These are phyloP conservation scores for Pteruthius melanotis DNA, from an alignment of 2,113 vertebrate genomes.

Conservation along the genomic window DNA sequence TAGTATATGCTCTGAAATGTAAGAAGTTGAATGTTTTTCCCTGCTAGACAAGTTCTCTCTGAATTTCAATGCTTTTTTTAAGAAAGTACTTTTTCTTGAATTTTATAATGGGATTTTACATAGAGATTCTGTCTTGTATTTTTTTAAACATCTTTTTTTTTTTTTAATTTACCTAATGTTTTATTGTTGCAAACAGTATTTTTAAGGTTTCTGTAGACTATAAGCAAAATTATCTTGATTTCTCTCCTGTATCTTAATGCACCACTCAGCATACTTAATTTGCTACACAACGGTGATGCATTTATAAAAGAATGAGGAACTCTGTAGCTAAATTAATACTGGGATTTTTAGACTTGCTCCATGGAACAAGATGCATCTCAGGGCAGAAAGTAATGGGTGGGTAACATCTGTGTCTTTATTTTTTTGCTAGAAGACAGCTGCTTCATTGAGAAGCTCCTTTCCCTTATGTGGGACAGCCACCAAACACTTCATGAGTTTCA, in stretches of 20 bases:
- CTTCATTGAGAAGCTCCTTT: background rate
- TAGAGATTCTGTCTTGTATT: background rate
- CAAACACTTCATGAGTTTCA: background rate
- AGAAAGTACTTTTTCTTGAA: background rate
- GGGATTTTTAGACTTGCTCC: background rate
- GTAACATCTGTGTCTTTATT: background rate
- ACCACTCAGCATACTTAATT: background rate
- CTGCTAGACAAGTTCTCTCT: background rate
- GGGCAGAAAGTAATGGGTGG: background rate
- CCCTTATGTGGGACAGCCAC: background rate
- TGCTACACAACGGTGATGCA: background rate
- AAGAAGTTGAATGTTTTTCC: background rate
- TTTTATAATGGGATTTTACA: background rate
- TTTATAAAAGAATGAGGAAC: background rate
- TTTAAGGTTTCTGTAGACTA: background rate
- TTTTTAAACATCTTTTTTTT: background rate
- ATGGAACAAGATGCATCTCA: background rate
- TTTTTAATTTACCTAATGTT: background rate
- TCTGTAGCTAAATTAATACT: background rate
- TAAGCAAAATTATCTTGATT: background rate
- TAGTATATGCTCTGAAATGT: background rate
- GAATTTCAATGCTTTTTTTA: background rate
- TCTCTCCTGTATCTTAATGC: rapidly evolving
- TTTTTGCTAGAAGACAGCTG: background rate
- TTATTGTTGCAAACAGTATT: background rate